Evolutionary conservation across 30 jellyfish, hydroid and myxozoan genomes (phyloP).

Genomic region (Catostylus mosaicus): DNA sequence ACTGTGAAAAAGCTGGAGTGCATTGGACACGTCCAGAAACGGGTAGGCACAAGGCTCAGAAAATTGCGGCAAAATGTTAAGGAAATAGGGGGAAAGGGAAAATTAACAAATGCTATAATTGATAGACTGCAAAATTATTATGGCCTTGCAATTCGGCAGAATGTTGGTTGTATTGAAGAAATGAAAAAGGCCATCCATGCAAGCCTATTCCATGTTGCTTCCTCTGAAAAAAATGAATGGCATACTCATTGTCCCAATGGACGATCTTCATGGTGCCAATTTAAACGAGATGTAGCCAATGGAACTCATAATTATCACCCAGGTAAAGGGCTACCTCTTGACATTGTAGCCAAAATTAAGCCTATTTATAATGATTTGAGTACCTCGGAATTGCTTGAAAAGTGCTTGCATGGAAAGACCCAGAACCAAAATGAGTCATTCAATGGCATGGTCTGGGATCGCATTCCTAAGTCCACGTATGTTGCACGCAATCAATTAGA

Average conservation of each 20-base stretch:
- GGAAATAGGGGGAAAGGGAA: constrained; percentile 39
- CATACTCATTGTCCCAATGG: constrained; percentile 51
- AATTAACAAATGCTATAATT: constrained; percentile 40
- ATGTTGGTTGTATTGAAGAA: constrained; percentile 41
- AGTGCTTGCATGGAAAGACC: constrained; percentile 52
- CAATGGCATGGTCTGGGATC: constrained; percentile 37
- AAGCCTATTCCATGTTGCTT: constrained; percentile 55
- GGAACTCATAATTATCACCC: constrained; percentile 4
- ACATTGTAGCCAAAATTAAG: constrained; percentile 9
- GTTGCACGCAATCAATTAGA: constrained; percentile 1
- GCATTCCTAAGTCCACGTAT: constrained; percentile 42
- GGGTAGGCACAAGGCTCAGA: constrained; percentile 15
- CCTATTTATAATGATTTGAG: constrained; percentile 33
- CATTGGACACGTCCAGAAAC: constrained; percentile 4
- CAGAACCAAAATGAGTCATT: constrained; percentile 52
- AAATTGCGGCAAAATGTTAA: constrained; percentile 24
- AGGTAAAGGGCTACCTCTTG: constrained; percentile 13
- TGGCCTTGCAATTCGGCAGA: constrained; percentile 59
- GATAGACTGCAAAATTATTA: constrained; percentile 47
- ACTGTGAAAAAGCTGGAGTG: constrained; percentile 33
- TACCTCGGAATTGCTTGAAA: neutral
- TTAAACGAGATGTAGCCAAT: neutral
- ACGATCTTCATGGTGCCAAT: constrained; percentile 26
- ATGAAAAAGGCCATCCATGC: constrained; percentile 53
- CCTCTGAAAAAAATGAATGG: constrained; percentile 37